Evolutionary conservation across 2,888 invertebrate genomes (phyloP).

Genomic region (Trissolcus brochymenae): DNA sequence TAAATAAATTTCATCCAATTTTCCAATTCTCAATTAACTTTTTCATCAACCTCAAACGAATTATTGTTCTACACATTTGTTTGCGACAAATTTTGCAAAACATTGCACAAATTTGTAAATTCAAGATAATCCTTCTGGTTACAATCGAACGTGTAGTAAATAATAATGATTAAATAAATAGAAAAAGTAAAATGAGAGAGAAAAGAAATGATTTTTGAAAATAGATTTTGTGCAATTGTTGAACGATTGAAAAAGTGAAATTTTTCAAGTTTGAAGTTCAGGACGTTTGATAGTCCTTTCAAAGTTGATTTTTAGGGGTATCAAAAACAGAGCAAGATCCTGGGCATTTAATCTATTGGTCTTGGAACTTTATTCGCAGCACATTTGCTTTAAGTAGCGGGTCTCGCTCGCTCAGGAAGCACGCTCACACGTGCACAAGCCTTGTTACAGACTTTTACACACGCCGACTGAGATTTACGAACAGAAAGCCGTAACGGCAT

Average conservation of each 20-base stretch:
- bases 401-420: constrained; percentile 28
- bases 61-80: no score
- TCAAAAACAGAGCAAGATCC: not conserved
- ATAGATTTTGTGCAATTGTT: no score
- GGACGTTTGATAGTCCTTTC: not conserved
- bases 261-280: not conserved
- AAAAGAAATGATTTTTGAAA: no score
- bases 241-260: not conserved
- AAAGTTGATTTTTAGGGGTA: not conserved
- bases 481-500: constrained; percentile 65
- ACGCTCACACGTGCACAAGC: constrained; percentile 46
- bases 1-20: no score
- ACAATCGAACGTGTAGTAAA: no score
- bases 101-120: no score
- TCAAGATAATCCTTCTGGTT: no score
- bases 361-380: constrained; percentile 22
- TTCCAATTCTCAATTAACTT: no score
- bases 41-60: no score
- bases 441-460: constrained; percentile 56
- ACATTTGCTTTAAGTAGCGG: constrained; percentile 29
- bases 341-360: constrained; percentile 19
- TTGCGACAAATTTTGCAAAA: no score
- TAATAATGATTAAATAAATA: no score
- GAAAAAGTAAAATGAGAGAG: no score
- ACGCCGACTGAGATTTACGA: constrained; percentile 57